phyloP scores from a whole-genome alignment of 2,113 vertebrate species.

The Chloropsis hardwickii region DNA sequence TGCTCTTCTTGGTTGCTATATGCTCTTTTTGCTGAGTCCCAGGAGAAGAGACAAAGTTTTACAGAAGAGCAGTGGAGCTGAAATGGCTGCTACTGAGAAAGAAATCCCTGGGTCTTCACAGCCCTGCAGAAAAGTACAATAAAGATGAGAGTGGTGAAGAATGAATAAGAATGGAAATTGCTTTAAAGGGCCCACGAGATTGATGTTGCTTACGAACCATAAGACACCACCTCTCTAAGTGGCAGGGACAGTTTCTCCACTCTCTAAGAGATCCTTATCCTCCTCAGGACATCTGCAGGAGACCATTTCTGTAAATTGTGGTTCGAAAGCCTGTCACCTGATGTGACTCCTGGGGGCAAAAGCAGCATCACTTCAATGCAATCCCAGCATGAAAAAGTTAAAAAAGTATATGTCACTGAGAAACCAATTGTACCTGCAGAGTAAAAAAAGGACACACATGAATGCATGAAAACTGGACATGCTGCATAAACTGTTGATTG shows the following conservation, averaged over 20 bases:
- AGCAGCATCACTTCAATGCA: neutral
- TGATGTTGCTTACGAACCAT: neutral
- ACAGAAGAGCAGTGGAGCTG: neutral
- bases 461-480: neutral
- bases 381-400: slow-evolving; percentile 16
- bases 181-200: neutral
- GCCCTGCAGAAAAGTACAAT: neutral
- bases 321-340: neutral
- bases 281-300: neutral
- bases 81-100: neutral
- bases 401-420: slow-evolving; percentile 16
- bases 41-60: neutral
- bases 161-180: neutral
- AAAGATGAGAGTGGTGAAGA: neutral
- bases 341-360: neutral
- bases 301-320: neutral
- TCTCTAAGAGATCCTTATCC: neutral
- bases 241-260: neutral
- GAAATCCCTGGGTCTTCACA: neutral
- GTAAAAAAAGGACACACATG: neutral
- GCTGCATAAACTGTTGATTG: slow-evolving; percentile 12
- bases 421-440: slow-evolving; percentile 13
- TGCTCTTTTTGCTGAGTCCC: neutral
- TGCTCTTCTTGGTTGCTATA: neutral
- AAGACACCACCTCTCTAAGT: neutral